A percentile compares a stretch with the other conserved stretches of the same genome.
Evolutionary conservation across 92 coral and sea anemone genomes (phyloP).

Genomic region (Palythoa grandiflora): DNA sequence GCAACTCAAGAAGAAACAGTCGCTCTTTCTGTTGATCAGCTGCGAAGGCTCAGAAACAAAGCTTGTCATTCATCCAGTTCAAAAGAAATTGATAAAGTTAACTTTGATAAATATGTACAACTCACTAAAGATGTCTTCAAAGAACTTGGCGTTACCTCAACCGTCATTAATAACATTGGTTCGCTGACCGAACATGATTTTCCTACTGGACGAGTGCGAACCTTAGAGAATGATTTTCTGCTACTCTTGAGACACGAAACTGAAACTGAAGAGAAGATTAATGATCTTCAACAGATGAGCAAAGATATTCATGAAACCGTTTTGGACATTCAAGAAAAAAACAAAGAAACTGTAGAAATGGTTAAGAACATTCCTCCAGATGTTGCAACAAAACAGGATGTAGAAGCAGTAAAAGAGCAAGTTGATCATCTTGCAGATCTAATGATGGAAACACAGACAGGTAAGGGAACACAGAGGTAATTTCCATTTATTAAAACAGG

Average conservation of each 20-base stretch:
- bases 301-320: neutral
- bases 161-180: constrained; percentile 34
- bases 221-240: neutral
- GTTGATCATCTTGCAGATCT: no score
- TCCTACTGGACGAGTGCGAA: constrained; percentile 49
- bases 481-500: no score
- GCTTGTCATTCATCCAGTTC: constrained; percentile 54
- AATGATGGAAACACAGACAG: no score
- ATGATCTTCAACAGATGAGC: no score
- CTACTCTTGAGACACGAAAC: no score
- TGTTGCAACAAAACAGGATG: no score
- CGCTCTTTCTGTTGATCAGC: constrained; percentile 63
- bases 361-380: no score
- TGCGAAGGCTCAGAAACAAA: constrained; percentile 53
- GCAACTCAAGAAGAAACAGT: constrained; percentile 52
- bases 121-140: constrained; percentile 55
- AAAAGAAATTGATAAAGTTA: constrained; percentile 37
- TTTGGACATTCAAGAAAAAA: no score
- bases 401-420: no score
- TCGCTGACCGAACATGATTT: constrained; percentile 58
- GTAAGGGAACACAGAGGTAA: no score
- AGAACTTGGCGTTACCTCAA: constrained; percentile 38
- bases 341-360: no score
- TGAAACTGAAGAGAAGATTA: no score
- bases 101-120: constrained; percentile 34